A percentile compares a stretch with the other conserved stretches of the same genome.
These are phyloP conservation scores for Papilio elwesi DNA, from an alignment of 2,888 invertebrate genomes.

Conservation along the genomic window DNA sequence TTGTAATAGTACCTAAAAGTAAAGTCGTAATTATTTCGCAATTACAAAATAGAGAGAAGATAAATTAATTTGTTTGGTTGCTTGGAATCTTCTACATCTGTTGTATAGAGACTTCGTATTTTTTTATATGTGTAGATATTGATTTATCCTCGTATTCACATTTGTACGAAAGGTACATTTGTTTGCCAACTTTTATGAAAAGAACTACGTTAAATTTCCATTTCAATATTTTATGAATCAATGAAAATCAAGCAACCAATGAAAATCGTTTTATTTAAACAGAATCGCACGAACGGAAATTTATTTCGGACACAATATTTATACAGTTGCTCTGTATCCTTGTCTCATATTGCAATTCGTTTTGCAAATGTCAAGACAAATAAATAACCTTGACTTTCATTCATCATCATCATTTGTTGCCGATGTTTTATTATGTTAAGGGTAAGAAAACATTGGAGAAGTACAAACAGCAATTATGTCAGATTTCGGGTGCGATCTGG, in stretches of 20 bases:
- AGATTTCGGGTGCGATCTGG: too few species aligned
- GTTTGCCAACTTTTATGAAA: not conserved
- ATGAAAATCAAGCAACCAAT: slow-evolving; percentile 11
- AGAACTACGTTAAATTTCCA: not conserved
- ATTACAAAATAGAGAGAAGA: not conserved
- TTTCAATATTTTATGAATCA: slow-evolving; percentile 14
- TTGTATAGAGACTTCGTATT: not conserved
- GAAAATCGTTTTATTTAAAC: slow-evolving; percentile 16
- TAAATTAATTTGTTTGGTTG: not conserved
- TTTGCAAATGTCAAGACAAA: not conserved
- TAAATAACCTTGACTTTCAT: too few species aligned
- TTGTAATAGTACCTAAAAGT: not conserved
- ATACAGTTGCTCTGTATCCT: not conserved
- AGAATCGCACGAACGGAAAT: slow-evolving; percentile 3
- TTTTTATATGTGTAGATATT: not conserved
- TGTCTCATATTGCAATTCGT: not conserved
- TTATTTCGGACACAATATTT: slow-evolving; percentile 9
- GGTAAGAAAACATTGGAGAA: too few species aligned
- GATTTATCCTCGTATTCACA: slow-evolving; percentile 3
- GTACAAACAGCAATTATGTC: too few species aligned
- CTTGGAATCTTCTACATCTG: too few species aligned
- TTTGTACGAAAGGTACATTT: not conserved
- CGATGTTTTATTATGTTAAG: too few species aligned
- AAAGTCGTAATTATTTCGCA: slow-evolving; percentile 1
- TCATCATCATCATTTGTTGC: too few species aligned